Percentiles rank a stretch among this genome's conserved stretches.
Conservation (phyloP, 2,888 invertebrate genomes). For the Drosophila ustulata region DNA sequence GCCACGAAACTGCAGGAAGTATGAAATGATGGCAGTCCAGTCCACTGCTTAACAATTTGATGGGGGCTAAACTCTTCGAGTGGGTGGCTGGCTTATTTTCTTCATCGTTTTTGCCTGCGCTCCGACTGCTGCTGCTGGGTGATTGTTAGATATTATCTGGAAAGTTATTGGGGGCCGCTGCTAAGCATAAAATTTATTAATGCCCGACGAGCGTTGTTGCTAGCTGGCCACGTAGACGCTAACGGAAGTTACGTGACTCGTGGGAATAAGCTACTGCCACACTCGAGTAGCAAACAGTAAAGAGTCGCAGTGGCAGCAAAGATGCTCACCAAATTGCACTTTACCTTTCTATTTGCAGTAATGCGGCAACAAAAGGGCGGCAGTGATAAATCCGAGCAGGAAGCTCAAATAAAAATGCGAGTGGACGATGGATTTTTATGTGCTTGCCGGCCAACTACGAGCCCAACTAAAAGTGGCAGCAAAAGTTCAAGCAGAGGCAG, state of each 20-base stretch:
- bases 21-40: constrained; percentile 37
- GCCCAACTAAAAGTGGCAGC: background rate
- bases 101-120: constrained; percentile 1
- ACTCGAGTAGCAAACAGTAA: constrained; percentile 1
- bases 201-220: constrained; percentile 56
- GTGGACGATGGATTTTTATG: constrained; percentile 53
- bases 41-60: constrained; percentile 46
- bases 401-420: constrained; percentile 63
- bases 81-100: constrained; percentile 11
- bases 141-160: constrained; percentile 77
- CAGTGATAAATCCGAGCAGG: constrained; percentile 62
- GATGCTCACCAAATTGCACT: constrained; percentile 57
- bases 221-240: constrained; percentile 56
- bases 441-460: background rate
- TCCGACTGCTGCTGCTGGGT: constrained; percentile 34
- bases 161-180: constrained; percentile 72
- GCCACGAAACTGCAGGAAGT: constrained; percentile 56
- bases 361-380: constrained; percentile 54
- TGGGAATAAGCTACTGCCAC: constrained; percentile 62
- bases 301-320: constrained; percentile 21
- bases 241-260: constrained; percentile 78
- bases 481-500: background rate
- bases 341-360: constrained; percentile 57
- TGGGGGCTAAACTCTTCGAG: constrained; percentile 23
- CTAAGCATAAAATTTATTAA: constrained; percentile 79